Evolutionary conservation across 2,888 invertebrate genomes (phyloP).

Genomic region (Hypena proboscidalis): DNA sequence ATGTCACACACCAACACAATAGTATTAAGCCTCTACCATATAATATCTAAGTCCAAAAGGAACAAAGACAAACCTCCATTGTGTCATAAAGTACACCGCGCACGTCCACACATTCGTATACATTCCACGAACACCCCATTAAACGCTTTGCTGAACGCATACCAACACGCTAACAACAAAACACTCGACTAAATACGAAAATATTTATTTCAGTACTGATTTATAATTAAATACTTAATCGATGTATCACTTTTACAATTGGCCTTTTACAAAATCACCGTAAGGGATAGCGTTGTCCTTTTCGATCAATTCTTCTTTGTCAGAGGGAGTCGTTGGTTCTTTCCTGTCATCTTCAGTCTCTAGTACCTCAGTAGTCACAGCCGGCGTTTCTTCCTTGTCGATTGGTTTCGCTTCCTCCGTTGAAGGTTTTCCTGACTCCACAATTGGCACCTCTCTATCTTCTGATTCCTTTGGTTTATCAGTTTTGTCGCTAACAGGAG

Average conservation of each 20-base stretch:
- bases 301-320: slow-evolving; percentile 62
- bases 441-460: slow-evolving; percentile 68
- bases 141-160: slow-evolving; percentile 51
- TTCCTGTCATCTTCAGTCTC: slow-evolving; percentile 62
- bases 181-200: slow-evolving; percentile 62
- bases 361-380: slow-evolving; percentile 9
- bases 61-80: slow-evolving; percentile 53
- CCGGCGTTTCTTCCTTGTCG: slow-evolving; percentile 8
- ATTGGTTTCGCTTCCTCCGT: slow-evolving; percentile 44
- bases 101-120: slow-evolving; percentile 56
- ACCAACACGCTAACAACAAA: slow-evolving; percentile 56
- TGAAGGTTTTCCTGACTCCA: slow-evolving; percentile 61
- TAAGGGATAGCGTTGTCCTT: slow-evolving; percentile 73
- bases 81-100: slow-evolving; percentile 48
- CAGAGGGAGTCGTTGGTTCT: slow-evolving; percentile 64
- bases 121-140: slow-evolving; percentile 49
- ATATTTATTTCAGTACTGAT: slow-evolving; percentile 80
- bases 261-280: slow-evolving; percentile 67
- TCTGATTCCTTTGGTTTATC: slow-evolving; percentile 47
- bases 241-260: slow-evolving; percentile 74
- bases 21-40: slow-evolving; percentile 2
- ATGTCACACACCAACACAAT: slow-evolving; percentile 1
- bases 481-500: slow-evolving; percentile 56
- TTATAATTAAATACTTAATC: slow-evolving; percentile 72
- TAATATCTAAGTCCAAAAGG: slow-evolving; percentile 13